phyloP scores from a whole-genome alignment of 2,888 invertebrate species.

The Drosophila koepferae region DNA sequence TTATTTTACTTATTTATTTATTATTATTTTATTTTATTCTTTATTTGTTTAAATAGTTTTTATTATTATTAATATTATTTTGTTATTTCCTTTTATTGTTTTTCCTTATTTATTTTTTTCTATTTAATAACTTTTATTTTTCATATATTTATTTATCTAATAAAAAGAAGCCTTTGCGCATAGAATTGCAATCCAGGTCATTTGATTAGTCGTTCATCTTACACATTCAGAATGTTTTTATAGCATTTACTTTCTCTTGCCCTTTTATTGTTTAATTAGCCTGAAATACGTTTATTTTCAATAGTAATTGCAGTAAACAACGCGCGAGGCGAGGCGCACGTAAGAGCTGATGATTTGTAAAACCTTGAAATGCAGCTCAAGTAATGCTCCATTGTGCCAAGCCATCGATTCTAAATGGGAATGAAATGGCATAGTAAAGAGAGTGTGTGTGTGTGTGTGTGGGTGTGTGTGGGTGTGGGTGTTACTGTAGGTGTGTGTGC shows the following conservation, averaged over 20 bases:
- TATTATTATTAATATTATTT: too few species aligned
- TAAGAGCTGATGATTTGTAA: conserved; percentile 67
- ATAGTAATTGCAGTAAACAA: conserved; percentile 76
- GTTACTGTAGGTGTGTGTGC: conserved; percentile 10
- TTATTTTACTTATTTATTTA: too few species aligned
- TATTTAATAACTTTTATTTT: too few species aligned
- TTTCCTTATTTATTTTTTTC: too few species aligned
- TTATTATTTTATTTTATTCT: too few species aligned
- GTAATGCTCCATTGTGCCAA: conserved; percentile 49
- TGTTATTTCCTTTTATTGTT: too few species aligned
- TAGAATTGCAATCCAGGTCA: not conserved
- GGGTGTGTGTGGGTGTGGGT: conserved; percentile 1
- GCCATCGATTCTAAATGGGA: conserved; percentile 48
- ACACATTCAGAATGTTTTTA: conserved; percentile 16
- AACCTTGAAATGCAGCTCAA: conserved; percentile 62
- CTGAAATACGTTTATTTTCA: conserved; percentile 81
- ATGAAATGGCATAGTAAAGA: conserved; percentile 10
- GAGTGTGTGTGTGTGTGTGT: not conserved
- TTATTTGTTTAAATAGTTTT: too few species aligned
- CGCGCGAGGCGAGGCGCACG: conserved; percentile 45
- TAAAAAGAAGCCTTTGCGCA: not conserved
- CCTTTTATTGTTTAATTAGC: conserved; percentile 79
- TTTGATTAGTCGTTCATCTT: not conserved
- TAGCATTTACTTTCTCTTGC: conserved; percentile 55
- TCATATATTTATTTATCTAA: not conserved